Evolutionary conservation across 1,140 invertebrate species (phyloP).

Genomic region (Eurosta solidaginis): DNA sequence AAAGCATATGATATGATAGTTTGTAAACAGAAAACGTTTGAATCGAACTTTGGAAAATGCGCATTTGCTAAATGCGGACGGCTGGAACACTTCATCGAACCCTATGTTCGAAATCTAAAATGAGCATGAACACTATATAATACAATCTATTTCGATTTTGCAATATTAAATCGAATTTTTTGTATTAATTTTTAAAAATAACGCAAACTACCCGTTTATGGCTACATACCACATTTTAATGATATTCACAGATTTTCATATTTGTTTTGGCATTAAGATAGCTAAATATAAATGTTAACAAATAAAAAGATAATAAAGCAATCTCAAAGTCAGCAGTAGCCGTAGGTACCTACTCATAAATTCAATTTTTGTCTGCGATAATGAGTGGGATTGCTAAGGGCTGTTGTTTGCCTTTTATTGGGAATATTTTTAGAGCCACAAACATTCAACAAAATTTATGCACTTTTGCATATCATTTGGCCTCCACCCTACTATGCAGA

Average conservation of each 20-base stretch:
- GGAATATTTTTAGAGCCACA: neutral
- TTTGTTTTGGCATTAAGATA: neutral
- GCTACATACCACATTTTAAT: neutral
- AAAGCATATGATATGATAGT: too few relatives aligned
- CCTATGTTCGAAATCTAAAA: too few relatives aligned
- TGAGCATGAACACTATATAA: too few relatives aligned
- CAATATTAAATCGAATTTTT: too few relatives aligned
- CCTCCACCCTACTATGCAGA: too few relatives aligned
- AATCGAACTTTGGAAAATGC: too few relatives aligned
- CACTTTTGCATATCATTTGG: neutral
- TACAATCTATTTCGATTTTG: too few relatives aligned
- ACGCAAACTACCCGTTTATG: too few relatives aligned
- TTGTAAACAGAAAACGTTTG: too few relatives aligned
- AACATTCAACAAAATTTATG: neutral
- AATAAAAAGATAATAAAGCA: neutral
- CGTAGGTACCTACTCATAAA: neutral
- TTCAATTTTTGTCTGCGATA: neutral
- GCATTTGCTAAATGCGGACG: too few relatives aligned
- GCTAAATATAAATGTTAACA: conserved; percentile 10
- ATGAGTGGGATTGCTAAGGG: neutral
- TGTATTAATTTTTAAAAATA: too few relatives aligned
- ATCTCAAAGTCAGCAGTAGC: neutral
- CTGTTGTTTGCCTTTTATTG: neutral
- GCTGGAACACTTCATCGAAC: too few relatives aligned
- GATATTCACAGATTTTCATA: neutral